phyloP scores from a whole-genome alignment of 2,797 vertebrate species.

The Anableps anableps region DNA sequence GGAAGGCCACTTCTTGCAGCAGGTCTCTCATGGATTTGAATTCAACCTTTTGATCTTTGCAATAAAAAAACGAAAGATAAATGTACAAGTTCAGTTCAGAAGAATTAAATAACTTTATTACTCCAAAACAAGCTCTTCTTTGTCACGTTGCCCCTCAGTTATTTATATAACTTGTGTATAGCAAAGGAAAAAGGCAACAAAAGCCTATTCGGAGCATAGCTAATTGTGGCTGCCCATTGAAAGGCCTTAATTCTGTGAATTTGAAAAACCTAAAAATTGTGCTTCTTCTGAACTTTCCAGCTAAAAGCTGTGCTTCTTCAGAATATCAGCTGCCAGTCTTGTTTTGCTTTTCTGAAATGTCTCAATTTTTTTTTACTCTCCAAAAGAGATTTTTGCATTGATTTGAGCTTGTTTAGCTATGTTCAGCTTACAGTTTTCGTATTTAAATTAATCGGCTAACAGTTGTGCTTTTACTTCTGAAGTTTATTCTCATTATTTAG shows the following conservation, averaged over 20 bases:
- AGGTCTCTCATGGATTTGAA: neutral
- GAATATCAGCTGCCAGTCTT: neutral
- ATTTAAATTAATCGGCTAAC: neutral
- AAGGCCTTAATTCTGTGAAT: neutral
- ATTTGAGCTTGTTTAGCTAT: too few relatives aligned
- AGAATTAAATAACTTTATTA: neutral
- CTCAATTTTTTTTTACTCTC: neutral
- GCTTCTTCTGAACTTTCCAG: neutral
- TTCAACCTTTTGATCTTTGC: neutral
- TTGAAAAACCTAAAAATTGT: neutral
- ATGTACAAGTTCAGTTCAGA: neutral
- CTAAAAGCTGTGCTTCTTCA: neutral
- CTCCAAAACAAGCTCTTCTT: neutral
- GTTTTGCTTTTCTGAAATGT: neutral
- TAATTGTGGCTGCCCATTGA: neutral
- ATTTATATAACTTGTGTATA: neutral
- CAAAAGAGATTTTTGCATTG: neutral
- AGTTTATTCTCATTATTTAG: neutral
- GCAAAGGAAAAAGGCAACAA: neutral
- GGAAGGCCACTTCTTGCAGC: constrained; percentile 15
- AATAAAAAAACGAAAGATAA: neutral
- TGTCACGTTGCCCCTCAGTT: neutral
- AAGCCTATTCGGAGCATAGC: neutral
- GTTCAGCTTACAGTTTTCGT: neutral
- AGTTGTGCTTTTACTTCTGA: neutral